Base-by-base conservation (phyloP, 2,888 invertebrate species). In the Fragum fragum region DNA sequence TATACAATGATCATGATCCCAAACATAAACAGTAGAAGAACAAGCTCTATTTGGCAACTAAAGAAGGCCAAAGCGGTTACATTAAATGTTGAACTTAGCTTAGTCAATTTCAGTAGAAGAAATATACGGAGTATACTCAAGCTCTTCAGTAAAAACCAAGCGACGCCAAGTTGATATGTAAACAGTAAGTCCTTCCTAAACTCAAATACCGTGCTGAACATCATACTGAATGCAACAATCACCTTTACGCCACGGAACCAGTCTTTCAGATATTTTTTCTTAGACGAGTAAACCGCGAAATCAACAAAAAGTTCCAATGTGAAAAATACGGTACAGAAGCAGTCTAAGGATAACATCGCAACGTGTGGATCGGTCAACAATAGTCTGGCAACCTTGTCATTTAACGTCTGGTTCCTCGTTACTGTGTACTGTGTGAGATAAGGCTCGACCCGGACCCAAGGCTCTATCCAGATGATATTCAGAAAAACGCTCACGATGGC, bases 1-100 rank as follows among this genome's bases (percentile, higher is more conserved):
- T 90, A 91, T 28, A 91, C 88, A 66, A 90, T 73, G n/a, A 90
- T 85, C 11, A 85, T 87, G 61, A 90, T 85, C 68, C 81, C 73
- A 57, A 91, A 87, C 23, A 87, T 83, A 1, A 90, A 72, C 16
- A 88, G 73, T 11, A 91, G 81, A 73, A 91, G 85, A n/a, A 72
- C 26, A 11, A 91, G 71, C 52, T 90, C 90, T n/a, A 82, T 76
- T 11, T 85, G 66, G 39, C 87, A 87, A 53, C 88, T 86, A 66
- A 81, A 79, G 9, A 91, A 74, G 3, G 90, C 87, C 66, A 89
- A 76, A 23, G 87, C 70, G 21, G 90, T 78, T 36, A 91, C 85
- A 66, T 90, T 85, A 21, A 91, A 84, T 6, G 83, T 86, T 21
- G 81, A 83, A 73, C 89, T 90, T 55, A 89, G 85, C 23, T 89